These are phyloP conservation scores for Cyclargus thomasi DNA, from an alignment of 1,140 invertebrate species.

Conservation along the genomic window DNA sequence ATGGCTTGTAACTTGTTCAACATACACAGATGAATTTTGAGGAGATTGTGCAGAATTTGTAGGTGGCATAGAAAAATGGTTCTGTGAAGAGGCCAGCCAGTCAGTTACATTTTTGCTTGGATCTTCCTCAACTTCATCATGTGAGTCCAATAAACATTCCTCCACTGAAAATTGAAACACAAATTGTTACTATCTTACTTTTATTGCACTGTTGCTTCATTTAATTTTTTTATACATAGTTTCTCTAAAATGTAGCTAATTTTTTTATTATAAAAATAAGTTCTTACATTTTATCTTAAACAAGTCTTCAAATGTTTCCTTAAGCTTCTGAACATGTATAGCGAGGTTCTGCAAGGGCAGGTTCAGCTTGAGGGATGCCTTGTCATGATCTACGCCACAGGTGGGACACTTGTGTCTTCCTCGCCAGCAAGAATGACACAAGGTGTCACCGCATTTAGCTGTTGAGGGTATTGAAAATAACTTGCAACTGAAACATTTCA, in stretches of 20 bases:
- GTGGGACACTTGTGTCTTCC: constrained; percentile 37
- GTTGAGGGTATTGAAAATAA: constrained; percentile 50
- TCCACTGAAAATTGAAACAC: constrained; percentile 47
- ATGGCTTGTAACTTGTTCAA: constrained; percentile 39
- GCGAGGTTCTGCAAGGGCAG: constrained; percentile 41
- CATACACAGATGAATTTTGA: constrained; percentile 33
- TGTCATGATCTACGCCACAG: constrained; percentile 38
- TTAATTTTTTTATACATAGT: too few relatives aligned
- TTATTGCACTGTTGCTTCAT: background rate
- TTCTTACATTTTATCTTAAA: constrained; percentile 54
- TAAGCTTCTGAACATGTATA: constrained; percentile 40
- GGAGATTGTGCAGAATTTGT: constrained; percentile 36
- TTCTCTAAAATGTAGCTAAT: too few relatives aligned
- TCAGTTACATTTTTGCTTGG: constrained; percentile 53
- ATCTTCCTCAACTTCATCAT: constrained; percentile 29
- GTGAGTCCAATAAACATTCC: constrained; percentile 37
- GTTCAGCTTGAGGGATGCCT: constrained; percentile 43
- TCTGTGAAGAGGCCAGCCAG: constrained; percentile 57
- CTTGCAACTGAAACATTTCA: constrained; percentile 41
- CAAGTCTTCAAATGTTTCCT: constrained; percentile 41
- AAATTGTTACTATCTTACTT: constrained; percentile 6
- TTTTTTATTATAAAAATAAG: background rate
- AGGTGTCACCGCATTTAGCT: constrained; percentile 51
- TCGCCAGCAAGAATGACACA: constrained; percentile 55
- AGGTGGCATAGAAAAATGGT: constrained; percentile 53